phyloP scores from a whole-genome alignment of 2,888 invertebrate species.

The Ennomos quercinarius region DNA sequence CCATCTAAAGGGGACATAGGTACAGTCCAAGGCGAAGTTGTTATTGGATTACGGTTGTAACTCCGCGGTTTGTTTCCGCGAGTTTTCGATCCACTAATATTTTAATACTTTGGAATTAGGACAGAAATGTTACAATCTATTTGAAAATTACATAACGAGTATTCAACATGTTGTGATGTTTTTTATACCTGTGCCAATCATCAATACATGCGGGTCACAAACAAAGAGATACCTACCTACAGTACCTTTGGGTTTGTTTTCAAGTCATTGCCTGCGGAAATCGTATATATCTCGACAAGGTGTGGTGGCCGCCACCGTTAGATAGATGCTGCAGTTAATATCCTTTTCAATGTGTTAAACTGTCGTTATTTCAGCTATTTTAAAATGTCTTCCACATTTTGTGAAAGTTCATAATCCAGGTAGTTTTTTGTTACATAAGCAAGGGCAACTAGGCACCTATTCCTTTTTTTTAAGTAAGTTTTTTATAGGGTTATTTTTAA shows the following conservation, averaged over 20 bases:
- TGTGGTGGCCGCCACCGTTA: slow-evolving; percentile 48
- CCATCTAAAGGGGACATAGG: slow-evolving; percentile 40
- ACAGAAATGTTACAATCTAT: slow-evolving; percentile 34
- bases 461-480: too few relatives aligned
- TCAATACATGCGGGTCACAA: slow-evolving; percentile 1
- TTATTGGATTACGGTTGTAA: slow-evolving; percentile 48
- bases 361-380: slow-evolving; percentile 52
- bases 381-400: slow-evolving; percentile 41
- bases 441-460: too few relatives aligned
- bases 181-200: background rate
- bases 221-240: slow-evolving; percentile 27
- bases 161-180: too few relatives aligned
- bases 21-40: slow-evolving; percentile 41
- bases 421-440: too few relatives aligned
- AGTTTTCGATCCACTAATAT: slow-evolving; percentile 35
- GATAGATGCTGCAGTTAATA: slow-evolving; percentile 60
- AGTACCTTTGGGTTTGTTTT: slow-evolving; percentile 50
- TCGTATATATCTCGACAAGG: slow-evolving; percentile 55
- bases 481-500: too few relatives aligned
- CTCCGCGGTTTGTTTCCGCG: slow-evolving; percentile 39
- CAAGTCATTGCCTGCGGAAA: slow-evolving; percentile 53
- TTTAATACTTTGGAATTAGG: slow-evolving; percentile 28
- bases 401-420: slow-evolving; percentile 26
- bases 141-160: slow-evolving; percentile 29
- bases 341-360: slow-evolving; percentile 54